Percentiles rank a stretch among this genome's conserved stretches.
Conservation (phyloP, 2,888 invertebrate genomes). For the Temnothorax rugatulus region DNA sequence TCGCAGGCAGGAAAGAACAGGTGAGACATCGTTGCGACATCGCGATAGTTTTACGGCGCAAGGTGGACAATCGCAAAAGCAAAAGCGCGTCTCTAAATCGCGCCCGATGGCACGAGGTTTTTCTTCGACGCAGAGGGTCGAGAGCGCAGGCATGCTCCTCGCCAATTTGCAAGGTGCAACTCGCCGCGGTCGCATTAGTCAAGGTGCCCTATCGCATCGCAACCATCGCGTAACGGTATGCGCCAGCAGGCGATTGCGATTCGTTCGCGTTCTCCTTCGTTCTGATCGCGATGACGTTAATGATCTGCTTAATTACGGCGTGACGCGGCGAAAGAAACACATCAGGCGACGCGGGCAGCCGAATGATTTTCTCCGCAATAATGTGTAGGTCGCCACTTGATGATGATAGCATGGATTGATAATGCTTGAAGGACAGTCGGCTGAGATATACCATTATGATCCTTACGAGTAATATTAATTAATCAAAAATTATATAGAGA, state of each 20-base stretch:
- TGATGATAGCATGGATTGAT: slow-evolving; percentile 10
- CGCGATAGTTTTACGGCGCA: slow-evolving; percentile 57
- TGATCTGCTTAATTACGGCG: slow-evolving; percentile 85
- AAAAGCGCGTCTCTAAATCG: slow-evolving; percentile 75
- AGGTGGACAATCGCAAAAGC: slow-evolving; percentile 72
- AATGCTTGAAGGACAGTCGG: not conserved
- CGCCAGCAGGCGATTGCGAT: slow-evolving; percentile 79
- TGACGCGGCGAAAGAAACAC: slow-evolving; percentile 76
- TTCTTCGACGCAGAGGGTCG: slow-evolving; percentile 67
- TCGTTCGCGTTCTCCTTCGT: slow-evolving; percentile 71
- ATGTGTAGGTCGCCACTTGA: slow-evolving; percentile 20
- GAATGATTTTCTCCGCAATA: slow-evolving; percentile 47
- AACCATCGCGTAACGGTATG: slow-evolving; percentile 85
- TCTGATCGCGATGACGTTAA: slow-evolving; percentile 82
- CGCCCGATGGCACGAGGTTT: slow-evolving; percentile 75
- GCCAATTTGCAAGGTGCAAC: slow-evolving; percentile 86
- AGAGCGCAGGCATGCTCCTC: slow-evolving; percentile 62
- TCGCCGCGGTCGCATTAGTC: slow-evolving; percentile 83
- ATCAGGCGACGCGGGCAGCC: slow-evolving; percentile 42
- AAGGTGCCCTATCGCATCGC: slow-evolving; percentile 83
- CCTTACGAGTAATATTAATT: not conserved
- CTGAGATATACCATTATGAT: not conserved
- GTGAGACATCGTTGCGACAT: slow-evolving; percentile 60
- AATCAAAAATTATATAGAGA: not conserved
- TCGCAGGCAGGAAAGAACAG: slow-evolving; percentile 65